These are phyloP conservation scores for Micrastur ruficollis DNA, from an alignment of 2,797 vertebrate species.

Conservation along the genomic window DNA sequence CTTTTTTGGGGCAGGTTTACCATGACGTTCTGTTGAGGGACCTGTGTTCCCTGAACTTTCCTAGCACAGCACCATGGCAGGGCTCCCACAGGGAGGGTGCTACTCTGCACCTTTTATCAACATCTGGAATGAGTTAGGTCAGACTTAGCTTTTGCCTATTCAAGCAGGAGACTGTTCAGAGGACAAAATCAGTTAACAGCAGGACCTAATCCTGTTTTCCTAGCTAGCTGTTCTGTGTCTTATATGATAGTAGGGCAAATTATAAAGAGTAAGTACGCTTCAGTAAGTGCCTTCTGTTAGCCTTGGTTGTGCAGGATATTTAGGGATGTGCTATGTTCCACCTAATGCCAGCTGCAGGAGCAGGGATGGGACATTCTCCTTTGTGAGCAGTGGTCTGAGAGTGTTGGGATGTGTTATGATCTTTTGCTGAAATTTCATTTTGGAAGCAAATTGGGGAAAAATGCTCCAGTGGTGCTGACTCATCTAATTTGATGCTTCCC, in stretches of 20 bases:
- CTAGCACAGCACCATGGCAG: accelerated
- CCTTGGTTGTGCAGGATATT: neutral
- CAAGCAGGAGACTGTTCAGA: neutral
- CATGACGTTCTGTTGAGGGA: neutral
- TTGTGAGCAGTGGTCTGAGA: neutral
- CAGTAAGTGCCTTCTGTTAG: neutral
- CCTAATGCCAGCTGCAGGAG: neutral
- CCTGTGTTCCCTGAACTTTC: neutral
- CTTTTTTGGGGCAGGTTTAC: neutral
- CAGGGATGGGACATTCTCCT: neutral
- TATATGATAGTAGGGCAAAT: neutral
- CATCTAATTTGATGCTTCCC: neutral
- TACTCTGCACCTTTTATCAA: neutral
- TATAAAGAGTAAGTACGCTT: neutral
- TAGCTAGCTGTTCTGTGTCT: neutral
- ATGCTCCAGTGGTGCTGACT: neutral
- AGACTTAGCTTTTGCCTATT: neutral
- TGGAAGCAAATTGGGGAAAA: neutral
- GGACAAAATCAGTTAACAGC: neutral
- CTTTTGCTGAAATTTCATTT: neutral
- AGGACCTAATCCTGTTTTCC: neutral
- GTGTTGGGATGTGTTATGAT: neutral
- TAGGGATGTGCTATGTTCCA: neutral
- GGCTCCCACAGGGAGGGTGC: neutral
- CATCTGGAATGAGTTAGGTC: neutral